phyloP scores from a whole-genome alignment of 2,888 invertebrate species.

The Drymonia ruficornis region DNA sequence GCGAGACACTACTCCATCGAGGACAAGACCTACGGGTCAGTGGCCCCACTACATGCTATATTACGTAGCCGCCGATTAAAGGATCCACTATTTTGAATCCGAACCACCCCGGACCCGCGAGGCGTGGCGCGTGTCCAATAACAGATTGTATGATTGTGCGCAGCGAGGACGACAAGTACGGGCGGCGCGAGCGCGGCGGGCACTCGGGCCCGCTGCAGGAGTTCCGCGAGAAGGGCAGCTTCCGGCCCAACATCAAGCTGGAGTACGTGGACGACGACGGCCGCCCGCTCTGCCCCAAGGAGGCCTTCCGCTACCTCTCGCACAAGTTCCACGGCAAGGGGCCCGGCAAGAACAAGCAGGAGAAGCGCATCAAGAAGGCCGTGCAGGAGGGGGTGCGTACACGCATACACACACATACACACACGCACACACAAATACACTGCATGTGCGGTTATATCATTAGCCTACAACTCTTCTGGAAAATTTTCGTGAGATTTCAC shows the following conservation, averaged over 20 bases:
- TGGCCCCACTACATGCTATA: no score
- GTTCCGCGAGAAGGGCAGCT: slow-evolving; percentile 95
- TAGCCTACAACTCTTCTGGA: no score
- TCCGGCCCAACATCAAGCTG: slow-evolving; percentile 96
- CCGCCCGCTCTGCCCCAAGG: slow-evolving; percentile 95
- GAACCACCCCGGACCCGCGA: no score
- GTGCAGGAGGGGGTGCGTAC: slow-evolving; percentile 94
- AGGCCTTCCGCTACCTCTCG: slow-evolving; percentile 97
- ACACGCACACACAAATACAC: no score
- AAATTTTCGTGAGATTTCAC: no score
- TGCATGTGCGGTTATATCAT: no score
- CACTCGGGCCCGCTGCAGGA: slow-evolving; percentile 93
- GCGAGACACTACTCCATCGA: slow-evolving; percentile 54
- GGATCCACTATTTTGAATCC: no score
- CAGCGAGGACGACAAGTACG: slow-evolving; percentile 41
- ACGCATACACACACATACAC: no score
- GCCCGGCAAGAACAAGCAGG: slow-evolving; percentile 99
- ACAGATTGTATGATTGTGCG: neutral
- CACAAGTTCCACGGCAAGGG: slow-evolving; percentile 99
- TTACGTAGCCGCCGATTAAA: no score
- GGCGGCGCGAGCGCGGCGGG: slow-evolving; percentile 87
- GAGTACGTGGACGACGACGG: slow-evolving; percentile 99
- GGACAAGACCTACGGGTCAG: slow-evolving; percentile 60
- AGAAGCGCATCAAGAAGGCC: slow-evolving; percentile 97
- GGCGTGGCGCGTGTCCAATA: no score